phyloP scores from a whole-genome alignment of 2,888 invertebrate genomes.

The Phengaris arion region DNA sequence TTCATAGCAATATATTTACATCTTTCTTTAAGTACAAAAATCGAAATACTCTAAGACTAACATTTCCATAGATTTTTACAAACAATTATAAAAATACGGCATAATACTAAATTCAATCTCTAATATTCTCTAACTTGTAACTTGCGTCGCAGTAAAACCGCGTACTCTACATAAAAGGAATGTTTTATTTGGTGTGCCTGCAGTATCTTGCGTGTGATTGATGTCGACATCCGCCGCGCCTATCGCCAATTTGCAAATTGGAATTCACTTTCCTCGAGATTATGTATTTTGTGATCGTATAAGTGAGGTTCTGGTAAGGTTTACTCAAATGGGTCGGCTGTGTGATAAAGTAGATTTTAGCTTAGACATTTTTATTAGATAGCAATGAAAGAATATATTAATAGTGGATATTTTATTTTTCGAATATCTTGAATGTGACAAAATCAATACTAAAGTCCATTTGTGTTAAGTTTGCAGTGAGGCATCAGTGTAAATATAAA shows the following conservation, averaged over 20 bases:
- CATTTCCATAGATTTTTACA: no score
- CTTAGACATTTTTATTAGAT: background rate
- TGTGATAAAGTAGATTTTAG: background rate
- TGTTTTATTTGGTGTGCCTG: constrained; percentile 60
- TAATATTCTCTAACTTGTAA: constrained; percentile 33
- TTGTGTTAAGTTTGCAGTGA: no score
- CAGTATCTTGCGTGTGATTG: constrained; percentile 53
- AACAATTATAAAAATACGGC: no score
- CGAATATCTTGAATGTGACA: no score
- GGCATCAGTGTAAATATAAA: no score
- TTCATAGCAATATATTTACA: no score
- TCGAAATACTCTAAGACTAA: no score
- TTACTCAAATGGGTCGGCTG: constrained; percentile 4
- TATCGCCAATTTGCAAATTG: constrained; percentile 35
- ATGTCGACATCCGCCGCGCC: constrained; percentile 35
- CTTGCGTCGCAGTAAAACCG: constrained; percentile 37
- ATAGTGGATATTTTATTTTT: no score
- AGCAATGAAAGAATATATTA: background rate
- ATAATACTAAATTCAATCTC: background rate
- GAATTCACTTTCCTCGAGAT: constrained; percentile 23
- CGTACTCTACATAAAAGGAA: constrained; percentile 56
- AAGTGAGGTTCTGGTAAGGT: constrained; percentile 4
- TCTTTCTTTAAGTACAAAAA: no score
- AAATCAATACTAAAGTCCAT: no score
- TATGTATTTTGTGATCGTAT: constrained; percentile 13